These are phyloP conservation scores for Pteromalus puparum DNA, from an alignment of 1,140 invertebrate species.

Conservation along the genomic window DNA sequence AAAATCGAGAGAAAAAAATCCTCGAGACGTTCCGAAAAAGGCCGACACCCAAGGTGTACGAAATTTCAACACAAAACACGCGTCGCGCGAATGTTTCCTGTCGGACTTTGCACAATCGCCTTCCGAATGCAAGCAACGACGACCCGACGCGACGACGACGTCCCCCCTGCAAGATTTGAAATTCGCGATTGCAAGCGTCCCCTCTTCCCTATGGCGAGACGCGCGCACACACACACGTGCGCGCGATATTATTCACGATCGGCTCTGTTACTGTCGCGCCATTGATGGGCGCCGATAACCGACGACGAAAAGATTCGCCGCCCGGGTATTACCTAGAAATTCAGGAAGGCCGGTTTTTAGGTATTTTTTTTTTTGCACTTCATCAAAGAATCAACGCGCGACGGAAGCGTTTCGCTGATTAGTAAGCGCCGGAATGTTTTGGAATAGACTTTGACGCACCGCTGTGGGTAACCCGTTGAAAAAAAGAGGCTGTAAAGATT, in stretches of 20 bases:
- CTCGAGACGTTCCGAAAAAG: not conserved
- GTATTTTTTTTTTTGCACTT: not conserved
- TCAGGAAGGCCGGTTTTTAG: not conserved
- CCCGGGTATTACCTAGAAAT: not conserved
- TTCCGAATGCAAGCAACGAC: slow-evolving; percentile 45
- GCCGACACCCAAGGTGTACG: slow-evolving; percentile 19
- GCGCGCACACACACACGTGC: not conserved
- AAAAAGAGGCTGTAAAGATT: too few species aligned
- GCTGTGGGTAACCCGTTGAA: too few species aligned
- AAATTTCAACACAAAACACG: slow-evolving; percentile 48
- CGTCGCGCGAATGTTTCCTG: slow-evolving; percentile 31
- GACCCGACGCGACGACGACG: slow-evolving; percentile 4
- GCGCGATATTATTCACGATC: slow-evolving; percentile 50
- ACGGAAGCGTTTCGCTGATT: not conserved
- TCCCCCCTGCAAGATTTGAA: slow-evolving; percentile 11
- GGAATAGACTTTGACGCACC: not conserved
- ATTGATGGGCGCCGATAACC: not conserved
- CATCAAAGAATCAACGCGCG: not conserved
- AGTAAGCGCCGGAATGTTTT: not conserved
- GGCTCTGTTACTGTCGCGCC: not conserved
- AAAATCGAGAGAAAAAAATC: too few species aligned
- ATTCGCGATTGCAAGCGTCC: slow-evolving; percentile 31
- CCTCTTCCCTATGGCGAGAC: slow-evolving; percentile 11
- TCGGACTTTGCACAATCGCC: not conserved
- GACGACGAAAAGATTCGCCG: not conserved